A percentile compares a stretch with the other conserved stretches of the same genome.
Conservation (phyloP, 37 sponge, comb jelly and placozoan species). For the Ianthella basta region DNA sequence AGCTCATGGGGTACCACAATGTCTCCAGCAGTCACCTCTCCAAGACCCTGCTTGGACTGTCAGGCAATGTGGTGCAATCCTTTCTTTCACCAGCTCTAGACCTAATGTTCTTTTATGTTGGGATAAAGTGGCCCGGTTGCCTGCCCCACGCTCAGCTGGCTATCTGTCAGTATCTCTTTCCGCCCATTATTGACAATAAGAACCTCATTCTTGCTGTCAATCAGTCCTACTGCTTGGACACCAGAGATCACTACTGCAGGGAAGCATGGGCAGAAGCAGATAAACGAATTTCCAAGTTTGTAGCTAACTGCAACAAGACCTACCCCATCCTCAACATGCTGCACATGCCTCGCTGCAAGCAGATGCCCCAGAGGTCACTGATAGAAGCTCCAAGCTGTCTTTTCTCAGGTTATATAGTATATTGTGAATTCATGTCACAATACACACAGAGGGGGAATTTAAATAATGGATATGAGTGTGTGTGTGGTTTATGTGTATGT, state of each 20-base stretch:
- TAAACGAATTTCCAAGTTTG: neutral
- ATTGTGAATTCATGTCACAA: too few species aligned
- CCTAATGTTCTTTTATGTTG: neutral
- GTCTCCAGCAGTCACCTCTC: neutral
- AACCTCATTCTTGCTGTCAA: neutral
- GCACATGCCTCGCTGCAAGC: slow-evolving; percentile 3
- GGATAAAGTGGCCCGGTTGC: neutral
- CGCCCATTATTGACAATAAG: neutral
- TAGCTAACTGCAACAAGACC: neutral
- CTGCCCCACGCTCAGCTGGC: neutral
- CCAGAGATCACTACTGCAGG: neutral
- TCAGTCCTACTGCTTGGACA: neutral
- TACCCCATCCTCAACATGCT: neutral
- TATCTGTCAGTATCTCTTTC: slow-evolving; percentile 7
- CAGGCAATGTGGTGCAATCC: neutral
- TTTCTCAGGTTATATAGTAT: neutral
- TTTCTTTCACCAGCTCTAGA: neutral
- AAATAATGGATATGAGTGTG: too few species aligned
- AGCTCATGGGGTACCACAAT: neutral
- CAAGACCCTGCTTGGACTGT: neutral
- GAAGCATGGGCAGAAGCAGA: neutral
- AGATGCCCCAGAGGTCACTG: neutral
- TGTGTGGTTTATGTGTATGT: too few species aligned
- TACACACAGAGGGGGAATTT: too few species aligned
- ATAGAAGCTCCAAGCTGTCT: neutral